These are phyloP conservation scores for Sycophaga agraensis DNA, from an alignment of 1,140 invertebrate species.

Conservation along the genomic window DNA sequence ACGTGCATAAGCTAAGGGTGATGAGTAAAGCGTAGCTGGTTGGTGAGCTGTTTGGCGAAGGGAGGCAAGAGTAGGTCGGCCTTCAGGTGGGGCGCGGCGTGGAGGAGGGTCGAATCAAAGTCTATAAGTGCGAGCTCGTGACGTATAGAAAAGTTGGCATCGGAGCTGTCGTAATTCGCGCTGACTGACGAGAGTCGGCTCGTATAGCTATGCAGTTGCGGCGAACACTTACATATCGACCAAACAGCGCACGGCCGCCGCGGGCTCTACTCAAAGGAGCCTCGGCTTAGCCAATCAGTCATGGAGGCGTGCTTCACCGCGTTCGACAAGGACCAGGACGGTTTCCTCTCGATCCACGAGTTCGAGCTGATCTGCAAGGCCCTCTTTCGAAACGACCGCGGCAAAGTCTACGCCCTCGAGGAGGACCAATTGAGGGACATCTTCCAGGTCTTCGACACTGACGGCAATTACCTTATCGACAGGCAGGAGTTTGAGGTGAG, in stretches of 20 bases:
- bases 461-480: conserved; percentile 78
- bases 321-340: conserved; percentile 86
- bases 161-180: conserved; percentile 16
- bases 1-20: too few species aligned
- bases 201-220: too few species aligned
- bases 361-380: conserved; percentile 81
- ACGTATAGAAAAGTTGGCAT: background rate
- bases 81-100: too few species aligned
- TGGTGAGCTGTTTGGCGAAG: too few species aligned
- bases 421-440: conserved; percentile 73
- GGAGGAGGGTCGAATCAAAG: too few species aligned
- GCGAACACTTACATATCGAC: background rate
- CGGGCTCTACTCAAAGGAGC: too few species aligned
- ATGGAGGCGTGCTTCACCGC: conserved; percentile 87
- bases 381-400: conserved; percentile 81
- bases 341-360: conserved; percentile 74
- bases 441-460: conserved; percentile 77
- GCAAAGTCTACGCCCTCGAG: conserved; percentile 79
- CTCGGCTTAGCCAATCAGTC: conserved; percentile 34
- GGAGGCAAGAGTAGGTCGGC: too few species aligned
- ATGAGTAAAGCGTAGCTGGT: too few species aligned
- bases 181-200: background rate
- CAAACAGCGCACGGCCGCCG: conserved; percentile 5
- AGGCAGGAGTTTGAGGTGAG: conserved; percentile 73
- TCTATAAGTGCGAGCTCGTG: too few species aligned